Base-by-base conservation (phyloP, 1,140 invertebrate species). In the Drosophila dunni region DNA sequence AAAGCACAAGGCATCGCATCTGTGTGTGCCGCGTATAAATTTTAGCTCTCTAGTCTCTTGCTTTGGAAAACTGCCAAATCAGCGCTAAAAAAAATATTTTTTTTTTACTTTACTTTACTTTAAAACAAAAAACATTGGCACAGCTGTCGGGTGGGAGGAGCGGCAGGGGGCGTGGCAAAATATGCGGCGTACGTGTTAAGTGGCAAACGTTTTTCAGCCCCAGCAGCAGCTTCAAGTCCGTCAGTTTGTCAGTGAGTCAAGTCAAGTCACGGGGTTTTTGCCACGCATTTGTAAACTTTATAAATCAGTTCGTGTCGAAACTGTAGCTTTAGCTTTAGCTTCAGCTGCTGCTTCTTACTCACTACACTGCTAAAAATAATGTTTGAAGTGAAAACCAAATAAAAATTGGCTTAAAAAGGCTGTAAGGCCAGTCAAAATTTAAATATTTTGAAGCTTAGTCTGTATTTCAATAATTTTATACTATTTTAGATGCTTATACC, bases 211-310 rank as follows among this genome's bases (percentile, higher is more conserved):
- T 88, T 86, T 88, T 89, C 83, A 88, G 86, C 79, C 74, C 58
- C 13, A 69, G 67, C 62, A 78, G 69, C 67, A 62, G 45, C 45
- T 38, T 29, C 33, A 33, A 50, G 50, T 72, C 29, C 17, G 20
- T 46, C 62, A 61, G 42, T 58, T 57, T 45, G 63, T 68, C 64
- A 61, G 67, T 45, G 46, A 69, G 70, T 69, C 71, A 75, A 75
- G 71, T 84, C 84, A 89, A 88, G 84, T 89, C 84, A 89, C 77
- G 84, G 72, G 58, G 69, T 84, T 88, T 80, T 89, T 89, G 84
- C 83, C 84, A 89, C 83, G 83, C 83, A 89, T 88, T 88, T 89
- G 83, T 88, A 88, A 88, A 89, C 84, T 88, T 88, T 86, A 86
- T 86, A 86, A 86, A 86, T 86, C 83, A 86, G 83, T 86, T 86